Percentiles rank a stretch among this genome's conserved stretches.
phyloP scores from a whole-genome alignment of 2,113 vertebrate genomes.

The Myocastor coypus region DNA sequence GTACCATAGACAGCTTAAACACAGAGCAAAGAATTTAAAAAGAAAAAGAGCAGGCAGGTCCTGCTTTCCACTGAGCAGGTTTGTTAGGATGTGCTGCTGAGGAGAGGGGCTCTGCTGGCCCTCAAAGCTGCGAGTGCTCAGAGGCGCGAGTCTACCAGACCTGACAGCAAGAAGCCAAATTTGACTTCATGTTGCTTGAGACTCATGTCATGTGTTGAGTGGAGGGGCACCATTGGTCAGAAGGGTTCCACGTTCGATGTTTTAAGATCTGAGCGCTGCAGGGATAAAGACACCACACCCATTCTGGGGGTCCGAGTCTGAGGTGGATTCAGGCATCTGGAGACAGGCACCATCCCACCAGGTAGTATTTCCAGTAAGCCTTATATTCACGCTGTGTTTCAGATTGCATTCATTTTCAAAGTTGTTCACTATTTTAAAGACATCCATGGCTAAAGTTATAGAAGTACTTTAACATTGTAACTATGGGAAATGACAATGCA shows the following conservation, averaged over 20 bases:
- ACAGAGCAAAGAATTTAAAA: not conserved
- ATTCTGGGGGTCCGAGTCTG: not conserved
- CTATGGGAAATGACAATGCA: not conserved
- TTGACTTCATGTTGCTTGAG: constrained; percentile 12
- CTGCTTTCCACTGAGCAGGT: too few species aligned
- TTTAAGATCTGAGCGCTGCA: not conserved
- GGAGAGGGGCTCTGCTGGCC: rapidly evolving
- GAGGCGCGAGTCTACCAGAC: not conserved
- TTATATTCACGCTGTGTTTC: not conserved
- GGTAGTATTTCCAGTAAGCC: not conserved
- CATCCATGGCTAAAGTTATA: not conserved
- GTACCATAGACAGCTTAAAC: not conserved
- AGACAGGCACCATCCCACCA: not conserved
- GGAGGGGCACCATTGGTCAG: constrained; percentile 49
- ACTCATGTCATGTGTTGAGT: not conserved
- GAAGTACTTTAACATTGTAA: not conserved
- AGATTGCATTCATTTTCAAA: not conserved
- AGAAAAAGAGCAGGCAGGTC: not conserved
- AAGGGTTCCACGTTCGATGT: not conserved
- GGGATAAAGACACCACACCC: not conserved
- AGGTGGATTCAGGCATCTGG: not conserved
- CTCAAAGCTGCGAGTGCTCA: not conserved
- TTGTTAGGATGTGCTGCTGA: rapidly evolving
- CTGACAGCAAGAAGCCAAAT: not conserved
- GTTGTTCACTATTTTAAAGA: not conserved